phyloP scores from a whole-genome alignment of 2,797 vertebrate species.

The Pseudochirops corinnae region DNA sequence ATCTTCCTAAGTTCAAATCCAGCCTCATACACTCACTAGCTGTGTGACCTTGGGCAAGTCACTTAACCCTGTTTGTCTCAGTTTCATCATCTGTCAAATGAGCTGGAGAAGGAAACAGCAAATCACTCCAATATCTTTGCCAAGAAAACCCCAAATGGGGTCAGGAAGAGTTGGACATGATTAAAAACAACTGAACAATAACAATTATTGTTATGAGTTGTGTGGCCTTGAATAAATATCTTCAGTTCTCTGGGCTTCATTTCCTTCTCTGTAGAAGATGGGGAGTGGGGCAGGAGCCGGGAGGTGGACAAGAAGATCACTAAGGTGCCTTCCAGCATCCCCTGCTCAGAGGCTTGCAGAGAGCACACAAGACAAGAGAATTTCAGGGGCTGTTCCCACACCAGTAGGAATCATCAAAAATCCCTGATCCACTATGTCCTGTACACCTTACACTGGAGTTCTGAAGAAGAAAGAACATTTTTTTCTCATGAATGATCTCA shows the following conservation, averaged over 20 bases:
- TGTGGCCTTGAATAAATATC: background rate
- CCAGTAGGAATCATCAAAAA: rapidly evolving
- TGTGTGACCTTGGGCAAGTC: background rate
- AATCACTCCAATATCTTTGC: background rate
- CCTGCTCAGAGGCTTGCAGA: background rate
- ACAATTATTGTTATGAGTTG: too few species aligned
- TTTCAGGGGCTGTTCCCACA: background rate
- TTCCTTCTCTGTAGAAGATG: background rate
- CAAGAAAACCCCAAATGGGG: background rate
- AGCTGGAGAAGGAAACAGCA: background rate
- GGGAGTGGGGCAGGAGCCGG: background rate
- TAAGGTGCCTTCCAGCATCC: background rate
- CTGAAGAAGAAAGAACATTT: background rate
- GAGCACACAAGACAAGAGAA: background rate
- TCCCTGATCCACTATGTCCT: background rate
- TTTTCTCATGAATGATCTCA: background rate
- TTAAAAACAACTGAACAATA: background rate
- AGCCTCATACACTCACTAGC: background rate
- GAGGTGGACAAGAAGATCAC: background rate
- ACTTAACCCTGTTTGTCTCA: background rate
- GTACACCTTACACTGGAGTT: background rate
- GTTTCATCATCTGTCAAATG: background rate
- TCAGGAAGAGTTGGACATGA: background rate
- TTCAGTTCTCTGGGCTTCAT: background rate
- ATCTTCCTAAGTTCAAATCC: background rate